Conservation (phyloP, 1,140 invertebrate species). For the Calosoma granatense region DNA sequence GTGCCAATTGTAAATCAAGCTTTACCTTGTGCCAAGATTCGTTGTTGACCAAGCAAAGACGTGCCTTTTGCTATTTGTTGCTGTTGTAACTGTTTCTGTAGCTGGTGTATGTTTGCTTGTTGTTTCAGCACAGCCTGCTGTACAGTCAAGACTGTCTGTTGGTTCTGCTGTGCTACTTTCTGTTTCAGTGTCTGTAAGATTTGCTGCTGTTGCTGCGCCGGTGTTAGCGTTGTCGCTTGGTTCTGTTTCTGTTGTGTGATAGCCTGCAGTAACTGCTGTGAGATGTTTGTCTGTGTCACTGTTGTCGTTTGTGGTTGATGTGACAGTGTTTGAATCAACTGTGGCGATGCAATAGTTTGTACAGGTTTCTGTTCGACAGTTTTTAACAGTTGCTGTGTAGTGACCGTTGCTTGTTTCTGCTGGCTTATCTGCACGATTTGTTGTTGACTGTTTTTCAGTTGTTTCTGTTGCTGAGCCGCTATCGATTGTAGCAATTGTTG, state of each 20-base stretch:
- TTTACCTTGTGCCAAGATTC: conserved; percentile 15
- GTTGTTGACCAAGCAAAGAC: conserved; percentile 18
- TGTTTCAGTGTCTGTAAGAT: conserved; percentile 36
- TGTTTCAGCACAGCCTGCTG: conserved; percentile 23
- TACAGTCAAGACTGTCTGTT: conserved; percentile 22
- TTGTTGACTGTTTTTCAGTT: not conserved
- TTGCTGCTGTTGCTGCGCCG: conserved; percentile 35
- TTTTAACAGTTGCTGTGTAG: conserved; percentile 2
- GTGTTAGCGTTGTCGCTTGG: conserved; percentile 29
- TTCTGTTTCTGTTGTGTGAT: conserved; percentile 17
- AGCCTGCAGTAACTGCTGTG: not conserved
- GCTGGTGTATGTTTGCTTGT: conserved; percentile 25
- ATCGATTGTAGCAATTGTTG: conserved; percentile 3
- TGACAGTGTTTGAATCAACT: conserved; percentile 22
- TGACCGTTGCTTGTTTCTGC: conserved; percentile 5
- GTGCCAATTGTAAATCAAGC: not conserved
- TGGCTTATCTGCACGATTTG: conserved; percentile 4
- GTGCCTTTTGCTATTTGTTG: conserved; percentile 20
- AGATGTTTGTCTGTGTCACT: conserved; percentile 8
- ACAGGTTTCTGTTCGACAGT: conserved; percentile 14
- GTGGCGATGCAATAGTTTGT: conserved; percentile 20
- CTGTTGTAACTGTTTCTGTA: conserved; percentile 28
- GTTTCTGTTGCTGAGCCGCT: conserved; percentile 18
- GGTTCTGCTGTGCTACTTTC: conserved; percentile 27
- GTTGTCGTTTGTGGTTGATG: conserved; percentile 15